Conservation (phyloP, 1,140 invertebrate genomes). For the Drosophila arizonae region DNA sequence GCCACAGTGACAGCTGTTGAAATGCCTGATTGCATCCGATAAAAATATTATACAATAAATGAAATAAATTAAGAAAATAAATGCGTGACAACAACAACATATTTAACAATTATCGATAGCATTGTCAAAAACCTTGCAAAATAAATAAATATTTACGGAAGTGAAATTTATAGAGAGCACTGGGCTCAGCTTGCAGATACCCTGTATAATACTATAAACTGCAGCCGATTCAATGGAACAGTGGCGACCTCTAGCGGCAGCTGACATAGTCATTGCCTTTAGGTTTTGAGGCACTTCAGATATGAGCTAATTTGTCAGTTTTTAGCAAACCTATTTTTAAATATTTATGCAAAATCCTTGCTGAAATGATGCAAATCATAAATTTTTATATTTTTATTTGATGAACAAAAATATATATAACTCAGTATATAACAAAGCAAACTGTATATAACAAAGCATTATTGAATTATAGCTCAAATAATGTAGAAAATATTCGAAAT, state of each 20-base stretch:
- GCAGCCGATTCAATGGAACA: too few relatives aligned
- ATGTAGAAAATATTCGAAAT: too few relatives aligned
- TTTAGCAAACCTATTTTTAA: neutral
- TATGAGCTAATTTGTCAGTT: neutral
- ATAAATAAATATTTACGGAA: too few relatives aligned
- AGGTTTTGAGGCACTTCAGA: too few relatives aligned
- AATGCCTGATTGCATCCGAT: neutral
- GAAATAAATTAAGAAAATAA: conserved; percentile 5
- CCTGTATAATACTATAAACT: neutral
- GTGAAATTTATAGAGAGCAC: neutral
- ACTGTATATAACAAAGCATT: too few relatives aligned
- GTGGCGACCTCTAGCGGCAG: too few relatives aligned
- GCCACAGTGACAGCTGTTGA: conserved; percentile 6
- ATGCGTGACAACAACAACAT: neutral
- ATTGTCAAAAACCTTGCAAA: conserved; percentile 2
- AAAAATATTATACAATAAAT: neutral
- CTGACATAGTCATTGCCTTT: too few relatives aligned
- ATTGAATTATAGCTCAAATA: neutral
- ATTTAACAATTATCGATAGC: neutral
- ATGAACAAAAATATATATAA: too few relatives aligned
- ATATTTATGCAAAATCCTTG: neutral
- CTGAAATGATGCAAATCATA: neutral
- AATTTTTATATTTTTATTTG: too few relatives aligned
- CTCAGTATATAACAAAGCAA: too few relatives aligned
- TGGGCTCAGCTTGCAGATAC: neutral